These are phyloP conservation scores for Agrotis segetum DNA, from an alignment of 2,888 invertebrate genomes.

Conservation along the genomic window DNA sequence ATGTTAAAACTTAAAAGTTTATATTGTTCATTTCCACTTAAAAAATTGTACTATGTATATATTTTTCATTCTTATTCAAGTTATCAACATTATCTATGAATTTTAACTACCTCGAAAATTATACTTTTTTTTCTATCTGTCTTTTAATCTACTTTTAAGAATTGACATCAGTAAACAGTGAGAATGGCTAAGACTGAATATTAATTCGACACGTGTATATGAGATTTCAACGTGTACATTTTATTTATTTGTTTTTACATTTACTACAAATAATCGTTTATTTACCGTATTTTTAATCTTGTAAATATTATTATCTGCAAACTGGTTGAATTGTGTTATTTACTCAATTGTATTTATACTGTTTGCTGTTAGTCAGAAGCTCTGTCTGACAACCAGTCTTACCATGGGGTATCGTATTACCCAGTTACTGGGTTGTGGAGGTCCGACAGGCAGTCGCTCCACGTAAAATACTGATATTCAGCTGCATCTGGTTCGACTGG, in stretches of 20 bases:
- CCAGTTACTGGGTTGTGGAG: no score
- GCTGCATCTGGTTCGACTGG: no score
- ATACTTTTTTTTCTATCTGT: not conserved
- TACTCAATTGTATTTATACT: conserved; percentile 33
- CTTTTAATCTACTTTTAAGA: not conserved
- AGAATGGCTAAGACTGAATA: conserved; percentile 75
- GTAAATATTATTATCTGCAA: conserved; percentile 57
- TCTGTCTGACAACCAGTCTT: no score
- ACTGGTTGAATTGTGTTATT: conserved; percentile 28
- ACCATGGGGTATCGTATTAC: no score
- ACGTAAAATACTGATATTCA: no score
- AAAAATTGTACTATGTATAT: not conserved
- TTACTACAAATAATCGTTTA: conserved; percentile 46
- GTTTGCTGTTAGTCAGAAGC: not conserved
- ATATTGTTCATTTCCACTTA: not conserved
- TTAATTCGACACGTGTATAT: conserved; percentile 66
- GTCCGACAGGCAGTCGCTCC: no score
- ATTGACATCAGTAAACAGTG: conserved; percentile 59
- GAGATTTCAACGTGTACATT: conserved; percentile 67
- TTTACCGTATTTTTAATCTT: conserved; percentile 38
- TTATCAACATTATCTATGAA: not conserved
- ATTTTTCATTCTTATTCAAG: not conserved
- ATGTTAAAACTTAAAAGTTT: conserved; percentile 34
- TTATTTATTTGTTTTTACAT: conserved; percentile 63
- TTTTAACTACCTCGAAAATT: not conserved